Base-by-base conservation (phyloP, 2,888 invertebrate species). In the Bruchidius siliquastri region DNA sequence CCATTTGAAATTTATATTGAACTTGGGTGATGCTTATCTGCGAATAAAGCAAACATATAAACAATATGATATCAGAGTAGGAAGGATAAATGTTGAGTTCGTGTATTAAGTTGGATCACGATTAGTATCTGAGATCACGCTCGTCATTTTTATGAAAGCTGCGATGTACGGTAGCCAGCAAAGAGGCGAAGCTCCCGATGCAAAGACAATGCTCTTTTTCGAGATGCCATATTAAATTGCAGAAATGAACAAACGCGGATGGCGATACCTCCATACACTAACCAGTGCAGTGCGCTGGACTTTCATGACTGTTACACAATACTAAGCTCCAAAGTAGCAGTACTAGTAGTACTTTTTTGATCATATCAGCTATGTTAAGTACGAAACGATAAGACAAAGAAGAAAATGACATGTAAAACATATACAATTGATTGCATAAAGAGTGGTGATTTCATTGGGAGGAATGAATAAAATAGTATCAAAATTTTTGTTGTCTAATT, bases 1-100 rank as follows among this genome's bases (percentile, higher is more conserved):
- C 49, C 49, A 13, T 49, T 49, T n/a, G 21, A 21, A 69, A 70
- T 70, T 26, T 71, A 71, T 71, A 73, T 67, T 66, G 69, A 49
- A 73, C 49, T 69, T 71, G 69, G 68, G 67, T 66, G 74, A 73
- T 72, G 70, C 75, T 76, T 78, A 79, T 79, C 79, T 78, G 71
- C 73, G 74, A 76, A 77, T 77, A 80, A 77, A 78, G 78, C 79
- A 80, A 80, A 81, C 80, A 81, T 81, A 81, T 79, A 79, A 78
- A 80, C 80, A 80, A 82, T 82, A 82, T 81, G 79, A 80, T 80
- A 81, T 81, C 81, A 79, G 78, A 78, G 79, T 77, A 78, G 78
- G 78, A 78, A 79, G 77, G 49, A 77, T 78, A 81, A 82, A 81
- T 82, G 80, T 80, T 79, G 75, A 77, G 81, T 80, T 82, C 82